Percentiles rank a stretch among this genome's conserved stretches.
Conservation (phyloP, 2,888 invertebrate species). For the Eilema griseolum region DNA sequence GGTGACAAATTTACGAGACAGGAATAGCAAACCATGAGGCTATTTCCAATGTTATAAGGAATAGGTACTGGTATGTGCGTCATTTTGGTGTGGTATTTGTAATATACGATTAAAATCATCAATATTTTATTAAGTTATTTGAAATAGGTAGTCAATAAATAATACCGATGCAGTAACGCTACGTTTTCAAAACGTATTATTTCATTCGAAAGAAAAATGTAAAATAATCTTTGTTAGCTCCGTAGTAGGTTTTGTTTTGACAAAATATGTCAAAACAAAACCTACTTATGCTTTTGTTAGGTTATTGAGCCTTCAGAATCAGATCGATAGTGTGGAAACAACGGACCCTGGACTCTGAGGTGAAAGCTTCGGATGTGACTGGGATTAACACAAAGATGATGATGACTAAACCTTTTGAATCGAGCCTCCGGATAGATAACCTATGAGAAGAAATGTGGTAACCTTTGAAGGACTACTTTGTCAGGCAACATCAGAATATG, state of each 20-base stretch:
- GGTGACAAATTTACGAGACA: slow-evolving; percentile 44
- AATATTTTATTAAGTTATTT: too few relatives aligned
- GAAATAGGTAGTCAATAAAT: too few relatives aligned
- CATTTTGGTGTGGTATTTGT: background rate
- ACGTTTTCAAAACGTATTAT: background rate
- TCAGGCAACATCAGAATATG: too few relatives aligned
- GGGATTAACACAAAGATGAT: too few relatives aligned
- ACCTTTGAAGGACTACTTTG: too few relatives aligned
- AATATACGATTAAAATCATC: background rate
- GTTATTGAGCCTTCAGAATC: background rate
- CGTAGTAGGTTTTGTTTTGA: too few relatives aligned
- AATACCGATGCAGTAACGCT: background rate
- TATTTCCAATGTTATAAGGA: background rate
- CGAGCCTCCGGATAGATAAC: background rate
- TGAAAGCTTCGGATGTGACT: too few relatives aligned
- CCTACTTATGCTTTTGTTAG: background rate
- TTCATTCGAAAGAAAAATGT: background rate
- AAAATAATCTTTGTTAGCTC: too few relatives aligned
- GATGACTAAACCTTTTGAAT: too few relatives aligned
- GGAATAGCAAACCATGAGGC: slow-evolving; percentile 36
- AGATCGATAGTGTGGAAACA: too few relatives aligned
- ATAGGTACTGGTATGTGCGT: background rate
- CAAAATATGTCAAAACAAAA: background rate
- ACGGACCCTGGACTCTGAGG: too few relatives aligned
- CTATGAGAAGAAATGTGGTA: background rate